Evolutionary conservation across 1,140 invertebrate species (phyloP), one percentile per base, ranked within the genome.

Genomic region (Drosophila guanche): DNA sequence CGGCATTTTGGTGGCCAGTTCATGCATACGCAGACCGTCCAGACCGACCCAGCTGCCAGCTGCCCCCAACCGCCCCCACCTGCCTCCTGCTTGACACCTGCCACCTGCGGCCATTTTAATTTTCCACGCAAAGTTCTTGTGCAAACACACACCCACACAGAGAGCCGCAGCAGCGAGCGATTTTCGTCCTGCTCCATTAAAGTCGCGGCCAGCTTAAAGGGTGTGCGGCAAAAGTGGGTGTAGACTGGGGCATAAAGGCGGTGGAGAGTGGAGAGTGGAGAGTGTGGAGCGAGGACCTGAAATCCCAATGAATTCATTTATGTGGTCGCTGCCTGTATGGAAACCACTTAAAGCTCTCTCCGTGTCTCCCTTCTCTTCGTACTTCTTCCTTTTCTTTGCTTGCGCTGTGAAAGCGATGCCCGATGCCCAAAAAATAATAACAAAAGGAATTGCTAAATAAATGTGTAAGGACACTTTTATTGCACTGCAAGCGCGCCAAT

Each of bases 401-500:
- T 20, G 16, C 1, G 7, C 29, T 8, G 27, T 29, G 27, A 70
- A 79, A 61, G 42, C 62, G 73, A 73, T 66, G 76, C 10, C 65
- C 62, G 73, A 76, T 66, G 76, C 10, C 65, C 78, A 46, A 80
- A 80, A 86, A 86, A 86, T 88, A 88, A 86, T 86, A 78, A 86
- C 83, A 86, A 86, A 88, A 76, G 83, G 74, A 88, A 86, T 88
- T 86, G 83, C 78, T 83, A 83, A 86, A 86, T 86, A 86, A 86
- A 86, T 88, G 83, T 88, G 63, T 86, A 88, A 88, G 70, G 83
- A 86, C 83, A 86, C 83, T 88, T 86, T 86, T 88, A 86, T 86
- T 88, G 75, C 83, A 78, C 72, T 88, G 83, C 77, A 81, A 76
- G 79, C 73, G 76, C 59, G 73, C 73, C 67, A 62, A 50, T 73